Base-by-base conservation (phyloP, 2,888 invertebrate species). In the Tipula unca region DNA sequence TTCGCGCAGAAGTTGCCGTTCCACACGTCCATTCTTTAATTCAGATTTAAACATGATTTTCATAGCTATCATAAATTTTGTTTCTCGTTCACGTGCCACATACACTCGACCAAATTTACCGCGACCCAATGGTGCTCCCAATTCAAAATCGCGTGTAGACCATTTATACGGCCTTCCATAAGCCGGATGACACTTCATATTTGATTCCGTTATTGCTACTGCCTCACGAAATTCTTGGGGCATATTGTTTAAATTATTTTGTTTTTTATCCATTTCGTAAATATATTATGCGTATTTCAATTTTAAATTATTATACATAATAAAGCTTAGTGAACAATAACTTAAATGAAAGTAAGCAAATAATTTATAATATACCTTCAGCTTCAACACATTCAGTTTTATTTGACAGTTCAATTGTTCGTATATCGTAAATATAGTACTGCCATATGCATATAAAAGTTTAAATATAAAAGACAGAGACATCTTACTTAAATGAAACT, bases 91-190 rank as follows among this genome's bases (percentile, higher is more conserved):
- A 87, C 96, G 92, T 0, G 97, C 98, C 84, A 98, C 91, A 90
- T 96, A 97, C 1, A 98, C 98, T 88, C 96, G 94, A 0, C 98
- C 98, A 90, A 98, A 99, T 91, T 98, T 98, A 32, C 98, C 98
- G 89, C 95, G 94, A 0, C 98, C 98, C n/a, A 98, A 91, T 0
- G 95, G 94, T 85, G 94, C 92, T 0, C 98, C 98, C 86, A 98
- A 93, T 88, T 98, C 97, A 91, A 98, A 98, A 90, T 98, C 96
- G 86, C 92, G 92, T 29, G 96, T 91, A 0, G 93, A 92, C 96
- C 96, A 96, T 88, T 93, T 91, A 87, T 90, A 94, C 94, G 92
- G 90, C 86, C 91, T 92, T 85, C 92, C 93, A 88, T 93, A 94
- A 0, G 93, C 93, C 85, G 92, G 92, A 88, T 94, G 94, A 39